A percentile compares a stretch with the other conserved stretches of the same genome.
Evolutionary conservation across 2,797 vertebrate species (phyloP).

Genomic region (Sparus aurata): DNA sequence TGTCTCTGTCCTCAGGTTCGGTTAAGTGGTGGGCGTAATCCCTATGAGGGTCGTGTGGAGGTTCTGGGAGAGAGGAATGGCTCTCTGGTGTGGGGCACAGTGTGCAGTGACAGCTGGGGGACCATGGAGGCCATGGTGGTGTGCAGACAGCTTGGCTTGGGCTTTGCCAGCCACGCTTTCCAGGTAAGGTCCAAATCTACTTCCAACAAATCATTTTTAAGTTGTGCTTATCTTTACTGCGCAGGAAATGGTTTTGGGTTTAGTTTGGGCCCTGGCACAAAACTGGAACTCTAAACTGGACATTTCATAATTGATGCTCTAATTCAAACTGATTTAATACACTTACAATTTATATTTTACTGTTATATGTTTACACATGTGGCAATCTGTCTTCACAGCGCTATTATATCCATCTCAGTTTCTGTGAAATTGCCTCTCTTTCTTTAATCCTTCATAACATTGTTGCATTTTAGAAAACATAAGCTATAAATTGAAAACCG

Average conservation of each 20-base stretch:
- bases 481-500: too few relatives aligned
- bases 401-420: too few relatives aligned
- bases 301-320: neutral
- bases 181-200: slow-evolving; percentile 84
- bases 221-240: slow-evolving; percentile 1
- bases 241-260: neutral
- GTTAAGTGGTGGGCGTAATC: slow-evolving; percentile 91
- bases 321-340: neutral
- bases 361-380: neutral
- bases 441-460: too few relatives aligned
- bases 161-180: slow-evolving; percentile 94
- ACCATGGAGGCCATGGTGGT: slow-evolving; percentile 98
- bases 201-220: slow-evolving; percentile 8
- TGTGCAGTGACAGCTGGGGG: slow-evolving; percentile 94
- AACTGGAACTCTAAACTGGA: neutral
- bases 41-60: slow-evolving; percentile 94
- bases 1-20: slow-evolving; percentile 86
- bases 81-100: slow-evolving; percentile 91
- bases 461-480: too few relatives aligned
- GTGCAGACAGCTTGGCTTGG: slow-evolving; percentile 94
- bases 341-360: neutral
- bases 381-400: too few relatives aligned
- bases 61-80: slow-evolving; percentile 91
- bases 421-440: too few relatives aligned
- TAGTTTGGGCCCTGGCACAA: neutral